A percentile compares a stretch with the other conserved stretches of the same genome.
These are phyloP conservation scores for Anthopleura sola DNA, from an alignment of 64 coral and sea anemone species.

Conservation along the genomic window DNA sequence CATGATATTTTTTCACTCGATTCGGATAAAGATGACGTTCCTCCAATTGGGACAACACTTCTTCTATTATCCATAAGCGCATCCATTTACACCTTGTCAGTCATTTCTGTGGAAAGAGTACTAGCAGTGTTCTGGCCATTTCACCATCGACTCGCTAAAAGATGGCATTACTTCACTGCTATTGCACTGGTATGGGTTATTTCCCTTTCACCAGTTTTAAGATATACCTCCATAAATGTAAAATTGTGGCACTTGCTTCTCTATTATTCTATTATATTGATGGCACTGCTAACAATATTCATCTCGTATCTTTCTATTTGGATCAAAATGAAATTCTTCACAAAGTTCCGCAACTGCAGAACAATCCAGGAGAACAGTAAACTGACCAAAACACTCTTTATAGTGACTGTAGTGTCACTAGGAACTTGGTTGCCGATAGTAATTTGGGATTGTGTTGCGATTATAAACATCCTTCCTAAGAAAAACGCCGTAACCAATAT, in stretches of 20 bases:
- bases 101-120: neutral
- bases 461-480: too few relatives aligned
- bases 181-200: neutral
- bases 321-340: neutral
- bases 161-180: neutral
- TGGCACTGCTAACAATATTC: neutral
- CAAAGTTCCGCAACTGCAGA: neutral
- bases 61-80: neutral
- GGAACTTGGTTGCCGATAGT: neutral
- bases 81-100: neutral
- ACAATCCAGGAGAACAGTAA: constrained; percentile 4
- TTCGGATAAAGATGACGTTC: neutral
- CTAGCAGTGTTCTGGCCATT: neutral
- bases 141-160: neutral
- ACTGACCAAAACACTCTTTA: neutral
- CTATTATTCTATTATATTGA: neutral
- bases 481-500: too few relatives aligned
- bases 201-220: neutral
- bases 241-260: too few relatives aligned
- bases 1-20: neutral
- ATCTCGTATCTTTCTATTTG: constrained; percentile 8
- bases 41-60: neutral
- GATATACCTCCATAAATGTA: too few relatives aligned
- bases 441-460: neutral
- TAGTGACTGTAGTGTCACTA: neutral